Evolutionary conservation across 2,888 invertebrate genomes (phyloP).

Genomic region (Leucoma salicis): DNA sequence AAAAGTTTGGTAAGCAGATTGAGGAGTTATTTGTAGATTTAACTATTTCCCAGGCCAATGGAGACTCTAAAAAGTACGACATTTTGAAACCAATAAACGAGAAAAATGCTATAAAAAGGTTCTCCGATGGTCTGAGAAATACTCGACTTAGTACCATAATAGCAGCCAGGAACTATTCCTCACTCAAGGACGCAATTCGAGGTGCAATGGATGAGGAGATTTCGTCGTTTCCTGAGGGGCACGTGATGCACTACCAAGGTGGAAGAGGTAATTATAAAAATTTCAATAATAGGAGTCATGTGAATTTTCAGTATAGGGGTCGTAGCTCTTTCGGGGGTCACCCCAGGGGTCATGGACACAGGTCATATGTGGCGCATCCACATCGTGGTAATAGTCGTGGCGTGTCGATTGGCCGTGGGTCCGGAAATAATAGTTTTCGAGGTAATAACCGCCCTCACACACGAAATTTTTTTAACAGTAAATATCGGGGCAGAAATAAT

Average conservation of each 20-base stretch:
- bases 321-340: too few relatives aligned
- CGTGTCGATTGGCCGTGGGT: too few relatives aligned
- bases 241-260: neutral
- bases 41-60: constrained; percentile 18
- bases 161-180: constrained; percentile 3
- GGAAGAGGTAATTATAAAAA: too few relatives aligned
- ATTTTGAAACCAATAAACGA: constrained; percentile 11
- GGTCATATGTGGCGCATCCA: too few relatives aligned
- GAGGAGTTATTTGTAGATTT: constrained; percentile 13
- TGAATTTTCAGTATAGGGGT: too few relatives aligned
- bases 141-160: constrained; percentile 6
- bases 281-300: too few relatives aligned
- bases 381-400: too few relatives aligned
- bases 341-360: too few relatives aligned
- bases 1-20: constrained; percentile 12
- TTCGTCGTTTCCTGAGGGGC: neutral
- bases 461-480: too few relatives aligned
- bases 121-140: constrained; percentile 3
- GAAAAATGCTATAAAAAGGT: neutral
- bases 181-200: constrained; percentile 8
- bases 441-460: too few relatives aligned
- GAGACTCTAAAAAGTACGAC: constrained; percentile 1
- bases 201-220: constrained; percentile 8
- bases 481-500: too few relatives aligned
- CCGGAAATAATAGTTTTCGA: too few relatives aligned